Percentiles rank a stretch among this genome's conserved stretches.
Conservation (phyloP, 1,140 invertebrate species). For the Lordiphosa mommai region DNA sequence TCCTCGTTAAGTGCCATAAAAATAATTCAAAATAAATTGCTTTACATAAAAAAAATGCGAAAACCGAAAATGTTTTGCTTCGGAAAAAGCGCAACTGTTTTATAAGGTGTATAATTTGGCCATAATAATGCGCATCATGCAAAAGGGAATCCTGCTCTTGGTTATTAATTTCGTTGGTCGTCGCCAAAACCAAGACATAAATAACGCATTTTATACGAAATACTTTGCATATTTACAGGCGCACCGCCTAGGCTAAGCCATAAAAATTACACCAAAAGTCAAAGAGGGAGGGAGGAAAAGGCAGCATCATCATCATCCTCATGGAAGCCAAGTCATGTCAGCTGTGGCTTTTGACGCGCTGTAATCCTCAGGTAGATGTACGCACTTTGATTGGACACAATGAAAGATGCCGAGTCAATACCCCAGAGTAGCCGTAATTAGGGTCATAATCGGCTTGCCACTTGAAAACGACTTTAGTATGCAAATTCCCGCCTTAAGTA, state of each 20-base stretch:
- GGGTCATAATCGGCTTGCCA: constrained; percentile 71
- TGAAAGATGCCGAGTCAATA: constrained; percentile 57
- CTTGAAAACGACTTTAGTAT: constrained; percentile 57
- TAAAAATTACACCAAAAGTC: constrained; percentile 67
- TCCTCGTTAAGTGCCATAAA: constrained; percentile 76
- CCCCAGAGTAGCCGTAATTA: constrained; percentile 57
- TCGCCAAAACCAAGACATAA: constrained; percentile 49
- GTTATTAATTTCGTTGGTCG: constrained; percentile 60
- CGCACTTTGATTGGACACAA: constrained; percentile 30
- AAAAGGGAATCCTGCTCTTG: constrained; percentile 35
- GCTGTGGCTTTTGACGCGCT: constrained; percentile 31
- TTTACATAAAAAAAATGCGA: constrained; percentile 67
- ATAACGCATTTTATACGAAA: constrained; percentile 64
- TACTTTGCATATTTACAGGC: constrained; percentile 65
- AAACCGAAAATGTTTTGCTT: constrained; percentile 10
- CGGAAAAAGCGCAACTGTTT: constrained; percentile 52
- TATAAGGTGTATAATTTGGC: constrained; percentile 77
- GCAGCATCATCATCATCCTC: constrained; percentile 13
- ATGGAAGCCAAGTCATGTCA: constrained; percentile 61
- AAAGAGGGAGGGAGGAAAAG: constrained; percentile 25
- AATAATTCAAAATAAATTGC: constrained; percentile 80
- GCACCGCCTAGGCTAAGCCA: constrained; percentile 54
- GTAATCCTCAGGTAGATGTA: constrained; percentile 62
- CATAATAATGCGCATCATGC: constrained; percentile 78
- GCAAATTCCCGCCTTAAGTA: constrained; percentile 32